Conservation (phyloP, 2,797 vertebrate genomes). For the Anabas testudineus region DNA sequence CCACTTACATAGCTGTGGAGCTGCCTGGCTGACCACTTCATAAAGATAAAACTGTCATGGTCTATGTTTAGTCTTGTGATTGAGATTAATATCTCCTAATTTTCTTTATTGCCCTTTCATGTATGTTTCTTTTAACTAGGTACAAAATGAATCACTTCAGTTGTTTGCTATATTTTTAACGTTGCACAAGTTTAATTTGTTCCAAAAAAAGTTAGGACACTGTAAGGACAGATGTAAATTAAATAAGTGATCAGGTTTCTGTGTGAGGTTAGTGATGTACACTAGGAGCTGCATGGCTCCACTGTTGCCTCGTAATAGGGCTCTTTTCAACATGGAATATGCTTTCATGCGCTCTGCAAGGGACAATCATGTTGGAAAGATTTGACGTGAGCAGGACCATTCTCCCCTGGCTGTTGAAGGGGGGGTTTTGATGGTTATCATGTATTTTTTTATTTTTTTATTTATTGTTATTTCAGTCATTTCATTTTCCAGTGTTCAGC, state of each 20-base stretch:
- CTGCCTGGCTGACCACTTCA: conserved; percentile 21
- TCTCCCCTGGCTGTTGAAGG: conserved; percentile 22
- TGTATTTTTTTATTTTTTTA: too few relatives aligned
- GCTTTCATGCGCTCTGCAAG: conserved; percentile 28
- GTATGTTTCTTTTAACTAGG: conserved; percentile 14
- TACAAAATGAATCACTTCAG: conserved; percentile 7
- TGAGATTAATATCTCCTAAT: conserved; percentile 14
- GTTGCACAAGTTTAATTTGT: neutral
- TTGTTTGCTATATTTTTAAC: conserved; percentile 1
- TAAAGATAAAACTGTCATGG: conserved; percentile 42
- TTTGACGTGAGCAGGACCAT: conserved; percentile 34
- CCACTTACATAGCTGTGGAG: conserved; percentile 54
- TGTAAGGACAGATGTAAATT: too few relatives aligned
- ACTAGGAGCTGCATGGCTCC: conserved; percentile 20
- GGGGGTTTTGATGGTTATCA: conserved; percentile 33
- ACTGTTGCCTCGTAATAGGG: conserved; percentile 28
- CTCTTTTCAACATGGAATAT: conserved; percentile 42
- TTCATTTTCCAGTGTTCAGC: conserved; percentile 35
- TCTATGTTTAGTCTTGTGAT: conserved; percentile 32
- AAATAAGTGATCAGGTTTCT: neutral
- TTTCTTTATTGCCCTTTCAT: conserved; percentile 25
- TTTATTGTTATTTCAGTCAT: conserved; percentile 38
- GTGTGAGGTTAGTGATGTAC: conserved; percentile 26
- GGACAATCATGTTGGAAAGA: conserved; percentile 32
- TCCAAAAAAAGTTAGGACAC: too few relatives aligned